These are phyloP conservation scores for Phanerotoma sp. DNA, from an alignment of 2,888 invertebrate species.

Conservation along the genomic window DNA sequence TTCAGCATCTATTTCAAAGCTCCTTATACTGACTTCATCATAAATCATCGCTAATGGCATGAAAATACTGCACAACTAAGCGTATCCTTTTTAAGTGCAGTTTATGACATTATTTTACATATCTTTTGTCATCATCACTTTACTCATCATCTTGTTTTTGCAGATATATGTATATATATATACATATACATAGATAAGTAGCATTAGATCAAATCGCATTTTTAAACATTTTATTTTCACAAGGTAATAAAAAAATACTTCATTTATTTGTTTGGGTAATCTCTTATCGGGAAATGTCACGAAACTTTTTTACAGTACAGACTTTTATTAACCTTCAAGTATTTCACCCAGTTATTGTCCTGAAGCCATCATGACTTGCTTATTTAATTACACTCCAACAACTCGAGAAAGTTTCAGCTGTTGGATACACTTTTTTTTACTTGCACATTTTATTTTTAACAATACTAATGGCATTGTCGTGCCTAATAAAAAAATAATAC, in stretches of 20 bases:
- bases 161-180: no score
- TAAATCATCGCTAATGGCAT: slow-evolving; percentile 4
- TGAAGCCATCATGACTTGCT: no score
- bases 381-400: no score
- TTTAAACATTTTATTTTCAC: no score
- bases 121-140: not conserved
- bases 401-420: no score
- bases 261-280: not conserved
- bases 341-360: no score
- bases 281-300: slow-evolving; percentile 2
- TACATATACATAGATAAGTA: no score
- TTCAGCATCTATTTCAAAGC: not conserved
- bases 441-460: not conserved
- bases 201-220: not conserved
- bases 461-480: slow-evolving; percentile 3
- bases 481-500: not conserved
- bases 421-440: no score
- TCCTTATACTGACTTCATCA: not conserved
- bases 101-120: slow-evolving; percentile 2
- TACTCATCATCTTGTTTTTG: not conserved
- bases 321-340: no score
- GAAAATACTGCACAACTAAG: not conserved
- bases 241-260: not conserved
- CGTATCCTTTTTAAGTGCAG: not conserved
- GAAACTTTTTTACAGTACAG: not conserved